Percentiles rank a stretch among this genome's conserved stretches.
These are phyloP conservation scores for Pterois miles DNA, from an alignment of 2,797 vertebrate species.

Conservation along the genomic window DNA sequence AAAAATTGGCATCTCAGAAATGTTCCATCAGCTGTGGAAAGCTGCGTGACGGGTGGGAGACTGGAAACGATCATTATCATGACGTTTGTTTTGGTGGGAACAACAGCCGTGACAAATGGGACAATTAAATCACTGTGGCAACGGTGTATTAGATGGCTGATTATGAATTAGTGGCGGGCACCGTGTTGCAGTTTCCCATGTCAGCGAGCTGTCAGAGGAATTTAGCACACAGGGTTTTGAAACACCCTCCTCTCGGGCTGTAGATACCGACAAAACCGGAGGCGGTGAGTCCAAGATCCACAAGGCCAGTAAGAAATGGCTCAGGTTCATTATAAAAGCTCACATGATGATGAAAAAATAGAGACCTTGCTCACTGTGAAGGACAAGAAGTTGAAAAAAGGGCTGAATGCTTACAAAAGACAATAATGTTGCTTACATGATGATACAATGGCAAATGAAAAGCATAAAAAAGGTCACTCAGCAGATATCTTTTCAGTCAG, in stretches of 20 bases:
- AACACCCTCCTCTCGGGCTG: constrained; percentile 19
- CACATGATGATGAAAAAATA: not conserved
- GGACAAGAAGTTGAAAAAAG: not conserved
- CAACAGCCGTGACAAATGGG: constrained; percentile 83
- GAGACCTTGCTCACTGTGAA: not conserved
- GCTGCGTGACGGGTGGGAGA: constrained; percentile 57
- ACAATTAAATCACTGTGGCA: constrained; percentile 84
- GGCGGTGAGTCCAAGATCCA: not conserved
- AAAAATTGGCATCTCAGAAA: constrained; percentile 47
- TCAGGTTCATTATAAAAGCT: constrained; percentile 2
- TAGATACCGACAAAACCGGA: not conserved
- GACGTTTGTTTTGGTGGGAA: constrained; percentile 80
- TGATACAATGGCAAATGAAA: not conserved
- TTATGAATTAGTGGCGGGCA: constrained; percentile 83
- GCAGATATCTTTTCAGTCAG: not conserved
- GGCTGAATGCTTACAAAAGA: not conserved
- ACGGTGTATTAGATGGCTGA: constrained; percentile 81
- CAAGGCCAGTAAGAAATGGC: not conserved
- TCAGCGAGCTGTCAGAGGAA: constrained; percentile 75
- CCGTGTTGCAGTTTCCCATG: constrained; percentile 66
- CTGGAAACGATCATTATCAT: constrained; percentile 76
- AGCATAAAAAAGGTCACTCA: not conserved
- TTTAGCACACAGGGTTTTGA: constrained; percentile 60
- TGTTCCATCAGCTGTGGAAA: constrained; percentile 60
- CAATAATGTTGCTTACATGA: not conserved